Percentiles rank a stretch among this genome's conserved stretches.
phyloP scores from a whole-genome alignment of 2,797 vertebrate species.

The Caiman crocodilus region DNA sequence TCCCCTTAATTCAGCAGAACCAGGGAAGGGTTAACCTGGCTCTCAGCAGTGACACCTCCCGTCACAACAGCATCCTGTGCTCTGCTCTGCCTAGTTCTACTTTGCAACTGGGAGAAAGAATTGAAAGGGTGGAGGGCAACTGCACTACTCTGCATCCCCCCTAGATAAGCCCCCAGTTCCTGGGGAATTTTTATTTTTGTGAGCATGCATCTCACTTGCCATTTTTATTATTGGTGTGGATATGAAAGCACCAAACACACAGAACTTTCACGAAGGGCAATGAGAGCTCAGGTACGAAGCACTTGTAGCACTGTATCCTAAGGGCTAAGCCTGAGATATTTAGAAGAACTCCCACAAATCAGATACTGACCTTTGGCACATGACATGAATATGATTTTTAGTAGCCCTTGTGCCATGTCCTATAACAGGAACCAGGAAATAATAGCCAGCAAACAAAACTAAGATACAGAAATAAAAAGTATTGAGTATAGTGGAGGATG shows the following conservation, averaged over 20 bases:
- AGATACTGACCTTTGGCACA: not conserved
- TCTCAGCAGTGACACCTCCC: too few relatives aligned
- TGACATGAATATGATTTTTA: not conserved
- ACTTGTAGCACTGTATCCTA: not conserved
- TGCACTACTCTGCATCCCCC: too few relatives aligned
- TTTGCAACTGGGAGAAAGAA: too few relatives aligned
- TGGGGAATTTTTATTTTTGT: not conserved
- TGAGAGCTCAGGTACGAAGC: not conserved
- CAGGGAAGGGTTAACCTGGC: too few relatives aligned
- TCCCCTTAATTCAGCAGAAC: too few relatives aligned
- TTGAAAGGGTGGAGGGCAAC: too few relatives aligned
- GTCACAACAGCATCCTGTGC: too few relatives aligned
- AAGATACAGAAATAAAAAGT: not conserved
- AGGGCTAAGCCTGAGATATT: not conserved
- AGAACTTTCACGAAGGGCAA: not conserved
- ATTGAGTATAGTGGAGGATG: not conserved
- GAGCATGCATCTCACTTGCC: not conserved
- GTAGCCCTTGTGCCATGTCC: not conserved
- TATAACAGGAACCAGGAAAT: rapidly evolving
- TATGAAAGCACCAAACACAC: not conserved
- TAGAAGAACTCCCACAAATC: not conserved
- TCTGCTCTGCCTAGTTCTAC: too few relatives aligned
- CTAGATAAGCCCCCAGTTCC: not conserved
- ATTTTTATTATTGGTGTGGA: not conserved
- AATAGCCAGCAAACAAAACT: not conserved